These are phyloP conservation scores for Girardia tigrina DNA, from an alignment of 2,888 invertebrate species.

Conservation along the genomic window DNA sequence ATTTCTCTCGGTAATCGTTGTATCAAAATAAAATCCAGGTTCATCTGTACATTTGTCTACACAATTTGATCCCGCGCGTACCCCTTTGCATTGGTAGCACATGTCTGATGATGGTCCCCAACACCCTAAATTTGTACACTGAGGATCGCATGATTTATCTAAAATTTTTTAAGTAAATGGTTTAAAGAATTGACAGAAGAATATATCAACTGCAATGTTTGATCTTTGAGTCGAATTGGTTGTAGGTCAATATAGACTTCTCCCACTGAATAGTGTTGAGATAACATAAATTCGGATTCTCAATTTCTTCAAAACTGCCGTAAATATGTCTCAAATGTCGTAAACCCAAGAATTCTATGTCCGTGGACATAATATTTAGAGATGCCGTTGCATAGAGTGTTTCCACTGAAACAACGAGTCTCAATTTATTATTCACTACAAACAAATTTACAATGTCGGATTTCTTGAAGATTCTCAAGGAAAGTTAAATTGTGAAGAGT, in stretches of 20 bases:
- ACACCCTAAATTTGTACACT: constrained; percentile 24
- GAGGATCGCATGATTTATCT: no score
- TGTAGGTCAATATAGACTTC: no score
- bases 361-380: neutral
- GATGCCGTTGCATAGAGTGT: neutral
- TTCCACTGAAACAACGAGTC: neutral
- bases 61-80: constrained; percentile 32
- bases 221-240: no score
- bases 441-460: neutral
- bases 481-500: neutral
- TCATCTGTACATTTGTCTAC: constrained; percentile 27
- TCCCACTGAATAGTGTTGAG: no score
- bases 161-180: no score
- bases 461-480: neutral
- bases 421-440: neutral
- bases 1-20: no score
- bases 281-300: neutral
- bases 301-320: neutral
- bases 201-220: no score
- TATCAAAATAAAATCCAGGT: no score
- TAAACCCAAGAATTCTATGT: neutral
- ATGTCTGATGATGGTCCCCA: constrained; percentile 34
- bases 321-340: neutral
- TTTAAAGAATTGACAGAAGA: no score
- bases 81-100: constrained; percentile 24